Evolutionary conservation across 92 coral and sea anemone genomes (phyloP), one percentile per base, ranked within the genome.

Genomic region (Zoanthus sansibaricus): DNA sequence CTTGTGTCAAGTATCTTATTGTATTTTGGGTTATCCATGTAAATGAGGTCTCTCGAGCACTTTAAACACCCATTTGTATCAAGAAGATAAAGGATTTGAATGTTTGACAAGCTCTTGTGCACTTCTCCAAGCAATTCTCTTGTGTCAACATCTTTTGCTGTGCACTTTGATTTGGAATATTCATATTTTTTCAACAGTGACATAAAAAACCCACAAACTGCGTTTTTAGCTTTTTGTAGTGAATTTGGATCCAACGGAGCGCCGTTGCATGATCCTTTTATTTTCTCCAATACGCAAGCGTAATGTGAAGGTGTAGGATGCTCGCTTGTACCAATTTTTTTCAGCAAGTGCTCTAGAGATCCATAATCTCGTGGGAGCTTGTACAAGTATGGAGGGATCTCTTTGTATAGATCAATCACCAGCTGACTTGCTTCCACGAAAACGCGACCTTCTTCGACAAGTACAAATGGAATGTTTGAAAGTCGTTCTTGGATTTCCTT

Each of bases 81-180:
- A 2, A 94, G 98, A 78, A 96, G 95, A 51, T 94, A 92, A 32
- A 96, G 95, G 0, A 20, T 73, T 10, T 75, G 7, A 20, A 93
- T 71, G 7, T 47, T 42, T 20, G 42, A 79, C 37, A 79, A 21
- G 72, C 84, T 79, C 49, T 79, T 0, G 37, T 47, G 73, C 42
- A 59, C 58, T n/a, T 42, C 32, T 6, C 33, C 20, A 18, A 44
- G 37, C 52, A 30, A 62, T 25, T 42, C 71, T 10, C 33, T 44
- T 16, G 0, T 42, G 73, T 79, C 72, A 75, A 49, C 79, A 37
- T 30, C 9, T 13, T 58, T 58, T 13, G 15, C 4, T 10, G 64
- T 9, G 64, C 5, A 58, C 64, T 58, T 58, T 58, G 64, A 14
- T 58, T 58, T 14, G 17, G n/a, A 14, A 10, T 58, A 1, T 58